These are phyloP conservation scores for Tapirus indicus DNA, from an alignment of 2,797 vertebrate genomes.

Conservation along the genomic window DNA sequence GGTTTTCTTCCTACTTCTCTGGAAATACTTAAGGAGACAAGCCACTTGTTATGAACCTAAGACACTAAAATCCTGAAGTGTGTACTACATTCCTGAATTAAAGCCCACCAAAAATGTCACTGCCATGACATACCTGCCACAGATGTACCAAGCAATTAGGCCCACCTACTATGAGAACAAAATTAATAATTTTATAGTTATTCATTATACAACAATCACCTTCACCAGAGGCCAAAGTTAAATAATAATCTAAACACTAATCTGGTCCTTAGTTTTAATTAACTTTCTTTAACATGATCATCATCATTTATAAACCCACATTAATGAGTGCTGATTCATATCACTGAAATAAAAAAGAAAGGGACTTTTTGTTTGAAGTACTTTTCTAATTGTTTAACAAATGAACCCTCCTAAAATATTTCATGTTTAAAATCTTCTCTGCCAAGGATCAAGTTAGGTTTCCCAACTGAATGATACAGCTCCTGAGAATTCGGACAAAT, in stretches of 20 bases:
- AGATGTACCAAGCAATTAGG: neutral
- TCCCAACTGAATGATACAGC: neutral
- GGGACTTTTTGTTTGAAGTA: neutral
- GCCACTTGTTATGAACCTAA: neutral
- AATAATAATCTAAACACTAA: slow-evolving; percentile 57
- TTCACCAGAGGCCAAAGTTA: slow-evolving; percentile 61
- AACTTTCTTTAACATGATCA: slow-evolving; percentile 59
- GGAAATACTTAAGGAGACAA: slow-evolving; percentile 5
- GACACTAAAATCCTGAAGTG: neutral
- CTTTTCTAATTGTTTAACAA: slow-evolving; percentile 60
- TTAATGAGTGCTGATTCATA: neutral
- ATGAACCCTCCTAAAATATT: slow-evolving; percentile 62
- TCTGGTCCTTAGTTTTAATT: slow-evolving; percentile 53
- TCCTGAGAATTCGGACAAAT: slow-evolving; percentile 37
- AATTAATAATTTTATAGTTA: slow-evolving; percentile 57
- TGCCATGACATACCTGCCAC: neutral
- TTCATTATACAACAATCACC: slow-evolving; percentile 20
- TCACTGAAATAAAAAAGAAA: slow-evolving; percentile 21
- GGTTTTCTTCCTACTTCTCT: neutral
- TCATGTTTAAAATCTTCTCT: slow-evolving; percentile 47
- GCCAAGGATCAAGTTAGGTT: slow-evolving; percentile 13
- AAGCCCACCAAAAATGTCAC: neutral
- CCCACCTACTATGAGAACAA: neutral
- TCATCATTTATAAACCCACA: slow-evolving; percentile 35
- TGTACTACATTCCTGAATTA: neutral